Base-by-base conservation (phyloP, 2,888 invertebrate genomes). In the Laothoe populi region DNA sequence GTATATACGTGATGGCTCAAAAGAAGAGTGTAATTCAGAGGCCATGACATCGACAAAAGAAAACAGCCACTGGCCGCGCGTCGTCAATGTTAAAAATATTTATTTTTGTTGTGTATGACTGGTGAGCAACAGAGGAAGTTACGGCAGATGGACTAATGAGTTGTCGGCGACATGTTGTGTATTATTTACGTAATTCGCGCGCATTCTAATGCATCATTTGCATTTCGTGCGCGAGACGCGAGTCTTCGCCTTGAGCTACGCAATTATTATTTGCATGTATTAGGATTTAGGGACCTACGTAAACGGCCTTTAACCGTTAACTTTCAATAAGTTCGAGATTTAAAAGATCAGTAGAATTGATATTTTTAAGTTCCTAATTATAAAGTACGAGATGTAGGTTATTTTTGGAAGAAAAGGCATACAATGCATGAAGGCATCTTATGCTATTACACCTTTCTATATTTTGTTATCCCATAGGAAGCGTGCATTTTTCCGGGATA, bases 181-280 rank as follows among this genome's bases (percentile, higher is more conserved):
- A 53, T 53, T 66, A 66, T 68, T 66, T 70, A 67, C 66, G 65
- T 66, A 66, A 72, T 67, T 66, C 63, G 58, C 48, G 64, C 59
- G 59, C 64, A 40, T 35, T 53, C 40, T 16, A 53, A 53, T 45
- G 67, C 65, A 64, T 69, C 66, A 69, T 70, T 70, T 71, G 64
- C 65, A 69, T 72, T 72, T 71, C 69, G 69, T 73, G 61, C 40
- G 59, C 38, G 48, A 59, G 44, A 60, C 40, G 59, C 38, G 48
- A 59, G 44, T 57, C 64, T 60, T 62, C 61, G 57, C 62, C 60
- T 63, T 63, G 45, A 61, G 63, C 61, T 44, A 61, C 61, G 66
- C 67, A 77, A 78, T 78, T 73, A 74, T 70, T 68, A 62, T 67
- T 66, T 68, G 69, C 67, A 72, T 68, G 71, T 70, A 71, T 72